Percentiles rank a stretch among this genome's conserved stretches.
Conservation (phyloP, 1,140 invertebrate genomes). For the Artemia franciscana region DNA sequence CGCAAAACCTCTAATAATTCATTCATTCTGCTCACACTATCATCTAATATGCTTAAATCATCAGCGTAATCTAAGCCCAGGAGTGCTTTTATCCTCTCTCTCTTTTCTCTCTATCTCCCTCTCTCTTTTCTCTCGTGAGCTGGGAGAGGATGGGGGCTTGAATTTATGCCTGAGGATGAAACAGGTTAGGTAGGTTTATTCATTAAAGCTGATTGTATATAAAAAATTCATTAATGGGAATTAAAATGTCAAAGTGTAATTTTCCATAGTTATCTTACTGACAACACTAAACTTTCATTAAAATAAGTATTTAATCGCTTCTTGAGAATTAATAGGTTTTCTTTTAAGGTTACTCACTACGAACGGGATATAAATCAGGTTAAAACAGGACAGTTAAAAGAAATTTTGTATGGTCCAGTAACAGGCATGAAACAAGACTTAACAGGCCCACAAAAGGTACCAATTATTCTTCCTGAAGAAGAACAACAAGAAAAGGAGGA, state of each 20-base stretch:
- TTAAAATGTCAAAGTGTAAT: background rate
- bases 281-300: conserved; percentile 5
- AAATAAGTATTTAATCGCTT: background rate
- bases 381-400: conserved; percentile 42
- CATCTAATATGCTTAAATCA: too few species aligned
- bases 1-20: too few species aligned
- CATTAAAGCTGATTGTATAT: background rate
- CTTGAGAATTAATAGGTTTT: conserved; percentile 11
- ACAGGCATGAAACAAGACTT: conserved; percentile 58
- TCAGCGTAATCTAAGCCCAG: too few species aligned
- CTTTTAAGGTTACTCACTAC: conserved; percentile 49
- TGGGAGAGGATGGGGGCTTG: too few species aligned
- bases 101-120: too few species aligned
- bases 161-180: too few species aligned
- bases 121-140: too few species aligned
- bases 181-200: too few species aligned
- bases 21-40: too few species aligned
- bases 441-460: conserved; percentile 33
- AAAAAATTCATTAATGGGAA: background rate
- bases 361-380: conserved; percentile 64
- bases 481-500: conserved; percentile 13
- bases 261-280: background rate
- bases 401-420: conserved; percentile 59
- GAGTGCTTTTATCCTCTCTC: too few species aligned
- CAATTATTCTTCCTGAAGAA: conserved; percentile 21